Evolutionary conservation across 2,113 vertebrate genomes (phyloP).

Genomic region (Lanius collurio): DNA sequence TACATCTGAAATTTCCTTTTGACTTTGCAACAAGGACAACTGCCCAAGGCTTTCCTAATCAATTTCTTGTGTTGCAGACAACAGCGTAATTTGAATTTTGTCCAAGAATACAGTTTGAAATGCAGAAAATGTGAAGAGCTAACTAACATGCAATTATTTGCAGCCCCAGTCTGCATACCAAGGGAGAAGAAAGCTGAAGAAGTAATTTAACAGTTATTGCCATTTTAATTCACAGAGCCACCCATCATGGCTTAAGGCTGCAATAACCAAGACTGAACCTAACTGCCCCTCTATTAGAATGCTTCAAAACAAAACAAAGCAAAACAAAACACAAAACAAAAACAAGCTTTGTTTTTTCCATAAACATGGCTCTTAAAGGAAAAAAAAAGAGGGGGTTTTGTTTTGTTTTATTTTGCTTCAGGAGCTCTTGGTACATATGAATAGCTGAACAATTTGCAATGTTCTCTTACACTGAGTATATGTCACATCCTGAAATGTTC

Average conservation of each 20-base stretch:
- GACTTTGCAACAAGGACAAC: conserved; percentile 30
- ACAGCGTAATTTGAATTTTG: neutral
- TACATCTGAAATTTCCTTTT: neutral
- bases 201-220: neutral
- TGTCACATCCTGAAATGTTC: neutral
- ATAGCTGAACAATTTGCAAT: neutral
- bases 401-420: neutral
- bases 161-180: neutral
- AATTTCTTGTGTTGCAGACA: neutral
- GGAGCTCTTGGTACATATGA: neutral
- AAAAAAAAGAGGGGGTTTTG: neutral
- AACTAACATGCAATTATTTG: neutral
- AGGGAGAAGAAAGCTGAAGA: neutral
- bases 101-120: neutral
- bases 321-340: neutral
- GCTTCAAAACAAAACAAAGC: neutral
- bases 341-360: neutral
- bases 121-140: neutral
- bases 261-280: neutral
- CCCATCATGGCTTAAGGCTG: neutral
- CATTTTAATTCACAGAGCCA: neutral
- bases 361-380: neutral
- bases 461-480: neutral
- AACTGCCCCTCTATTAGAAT: neutral
- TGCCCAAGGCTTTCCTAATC: conserved; percentile 4